Percentiles rank a stretch among this genome's conserved stretches.
phyloP scores from a whole-genome alignment of 2,888 invertebrate species.

The Scaptomyza cyrtandrae region DNA sequence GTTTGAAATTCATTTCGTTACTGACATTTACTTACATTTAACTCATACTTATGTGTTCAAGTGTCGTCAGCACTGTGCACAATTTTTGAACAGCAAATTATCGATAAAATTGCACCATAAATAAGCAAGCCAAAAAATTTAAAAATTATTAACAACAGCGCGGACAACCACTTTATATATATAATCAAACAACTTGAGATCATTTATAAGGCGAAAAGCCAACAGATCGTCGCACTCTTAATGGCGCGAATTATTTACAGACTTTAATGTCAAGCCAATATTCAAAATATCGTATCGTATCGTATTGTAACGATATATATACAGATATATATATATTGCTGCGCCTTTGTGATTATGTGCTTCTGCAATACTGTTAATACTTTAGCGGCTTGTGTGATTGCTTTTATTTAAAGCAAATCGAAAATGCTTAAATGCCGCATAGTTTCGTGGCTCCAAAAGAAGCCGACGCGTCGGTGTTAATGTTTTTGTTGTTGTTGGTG shows the following conservation, averaged over 20 bases:
- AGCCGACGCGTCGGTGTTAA: conserved; percentile 48
- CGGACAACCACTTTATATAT: conserved; percentile 50
- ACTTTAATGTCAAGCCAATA: conserved; percentile 66
- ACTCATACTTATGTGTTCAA: conserved; percentile 35
- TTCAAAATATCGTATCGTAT: conserved; percentile 25
- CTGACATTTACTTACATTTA: conserved; percentile 40
- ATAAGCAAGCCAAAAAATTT: conserved; percentile 45
- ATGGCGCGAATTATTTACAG: conserved; percentile 76
- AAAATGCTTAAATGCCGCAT: conserved; percentile 75
- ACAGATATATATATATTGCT: conserved; percentile 43
- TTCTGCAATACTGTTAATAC: conserved; percentile 52
- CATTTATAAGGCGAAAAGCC: conserved; percentile 44
- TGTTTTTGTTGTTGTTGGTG: conserved; percentile 4
- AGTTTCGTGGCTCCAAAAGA: conserved; percentile 51
- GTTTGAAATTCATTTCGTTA: conserved; percentile 41
- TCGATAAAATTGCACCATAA: conserved; percentile 64
- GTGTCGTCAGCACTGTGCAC: conserved; percentile 58
- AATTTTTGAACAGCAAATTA: conserved; percentile 60
- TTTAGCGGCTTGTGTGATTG: conserved; percentile 55
- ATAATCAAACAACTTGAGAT: conserved; percentile 47
- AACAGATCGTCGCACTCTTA: conserved; percentile 71
- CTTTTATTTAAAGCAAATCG: conserved; percentile 75
- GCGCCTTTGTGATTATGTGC: conserved; percentile 66
- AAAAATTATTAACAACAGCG: conserved; percentile 41
- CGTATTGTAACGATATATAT: conserved; percentile 6